Base-by-base conservation (phyloP, 2,113 vertebrate genomes). In the Hucho hucho region DNA sequence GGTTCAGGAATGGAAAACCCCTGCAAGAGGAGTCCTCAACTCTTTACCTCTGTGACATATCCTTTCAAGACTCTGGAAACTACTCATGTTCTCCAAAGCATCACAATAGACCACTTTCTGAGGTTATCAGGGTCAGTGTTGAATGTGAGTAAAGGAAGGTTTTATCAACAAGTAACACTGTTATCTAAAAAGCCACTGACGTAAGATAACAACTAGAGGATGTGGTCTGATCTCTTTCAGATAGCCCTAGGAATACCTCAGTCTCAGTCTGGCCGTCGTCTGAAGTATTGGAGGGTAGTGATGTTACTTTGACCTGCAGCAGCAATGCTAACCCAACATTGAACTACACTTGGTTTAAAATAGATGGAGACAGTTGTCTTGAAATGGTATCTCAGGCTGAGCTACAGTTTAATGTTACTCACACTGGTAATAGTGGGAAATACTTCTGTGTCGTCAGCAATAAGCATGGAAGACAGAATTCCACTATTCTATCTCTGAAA, bases 241-340 rank as follows among this genome's bases (percentile, higher is more conserved):
- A 82, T 13, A 64, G 70, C 4, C 85, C 85, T 0, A 87, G 76
- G 69, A 83, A 83, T 81, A 86, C 82, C 4, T 75, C 69, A 6
- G 71, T 63, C 16, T 77, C 77, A 9, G 56, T 77, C 4, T 25
- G 2, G 26, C 78, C 78, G 12, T 69, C 64, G 1, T 37, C 13
- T 18, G 78, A 75, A 14, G 61, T 64, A 28, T 1, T 63, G 0
- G 1, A 0, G 0, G 14, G 68, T 6, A 77, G 64, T 13, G 47
- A 66, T 12, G 4, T 81, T 26, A 82, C 65, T 26, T 66, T 87
- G 70, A 72, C 66, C 76, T 90, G 87, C 74, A 80, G 71, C 79
- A 90, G 84, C 28, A 20, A 61, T 9, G 80, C 83, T 49, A 84
- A 75, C 67, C 86, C 89, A 0, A 71, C 83, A 0, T 79, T 85